Evolutionary conservation across 2,797 vertebrate genomes (phyloP).

Genomic region (Rhabdomys pumilio): DNA sequence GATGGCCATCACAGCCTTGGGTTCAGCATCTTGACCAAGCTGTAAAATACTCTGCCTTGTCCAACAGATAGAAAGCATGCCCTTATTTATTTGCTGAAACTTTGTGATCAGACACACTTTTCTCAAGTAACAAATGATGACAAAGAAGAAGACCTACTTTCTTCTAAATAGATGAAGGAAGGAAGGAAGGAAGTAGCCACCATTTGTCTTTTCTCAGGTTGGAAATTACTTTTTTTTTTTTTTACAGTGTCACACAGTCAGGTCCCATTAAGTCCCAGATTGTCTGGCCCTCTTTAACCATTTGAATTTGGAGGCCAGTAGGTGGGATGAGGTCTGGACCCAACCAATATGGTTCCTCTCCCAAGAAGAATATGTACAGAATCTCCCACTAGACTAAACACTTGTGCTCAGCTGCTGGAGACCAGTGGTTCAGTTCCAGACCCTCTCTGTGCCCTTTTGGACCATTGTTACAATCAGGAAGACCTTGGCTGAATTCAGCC

Average conservation of each 20-base stretch:
- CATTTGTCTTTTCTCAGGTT: conserved; percentile 23
- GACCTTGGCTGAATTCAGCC: background rate
- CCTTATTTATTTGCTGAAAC: background rate
- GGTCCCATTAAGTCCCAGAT: background rate
- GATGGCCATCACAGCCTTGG: background rate
- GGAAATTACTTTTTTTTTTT: background rate
- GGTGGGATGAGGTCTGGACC: background rate
- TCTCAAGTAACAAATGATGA: background rate
- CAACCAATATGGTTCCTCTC: background rate
- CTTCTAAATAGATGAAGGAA: background rate
- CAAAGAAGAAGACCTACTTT: background rate
- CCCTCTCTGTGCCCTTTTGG: background rate
- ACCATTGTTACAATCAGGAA: background rate
- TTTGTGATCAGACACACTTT: background rate
- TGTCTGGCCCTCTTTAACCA: background rate
- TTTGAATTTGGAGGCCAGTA: background rate
- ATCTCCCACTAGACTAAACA: background rate
- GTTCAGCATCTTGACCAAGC: background rate
- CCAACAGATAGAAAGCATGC: background rate
- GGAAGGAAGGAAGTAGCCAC: background rate
- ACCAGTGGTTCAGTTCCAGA: background rate
- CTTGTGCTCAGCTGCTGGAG: background rate
- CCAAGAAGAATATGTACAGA: background rate
- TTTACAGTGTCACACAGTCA: background rate
- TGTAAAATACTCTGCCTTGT: background rate